Percentiles rank a stretch among this genome's conserved stretches.
Evolutionary conservation across 2,797 vertebrate species (phyloP).

Genomic region (Lacerta bilineata): DNA sequence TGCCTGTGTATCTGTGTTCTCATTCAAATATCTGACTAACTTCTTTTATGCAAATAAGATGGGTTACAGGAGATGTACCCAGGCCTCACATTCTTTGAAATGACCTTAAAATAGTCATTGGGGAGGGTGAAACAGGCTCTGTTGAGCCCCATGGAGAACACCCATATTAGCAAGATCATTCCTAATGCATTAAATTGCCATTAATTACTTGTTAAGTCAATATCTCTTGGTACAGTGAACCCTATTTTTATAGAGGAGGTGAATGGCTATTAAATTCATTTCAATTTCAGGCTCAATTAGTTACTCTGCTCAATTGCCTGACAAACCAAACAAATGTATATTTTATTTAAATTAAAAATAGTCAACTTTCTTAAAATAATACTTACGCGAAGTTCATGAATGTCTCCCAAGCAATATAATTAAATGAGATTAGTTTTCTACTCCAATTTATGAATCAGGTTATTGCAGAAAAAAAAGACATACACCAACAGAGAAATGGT

Average conservation of each 20-base stretch:
- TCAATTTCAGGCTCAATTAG: background rate
- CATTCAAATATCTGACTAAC: background rate
- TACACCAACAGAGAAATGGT: no score
- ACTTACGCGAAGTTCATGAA: background rate
- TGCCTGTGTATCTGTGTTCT: background rate
- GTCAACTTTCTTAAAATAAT: background rate
- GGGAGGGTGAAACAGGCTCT: background rate
- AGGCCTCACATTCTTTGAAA: background rate
- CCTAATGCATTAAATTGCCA: background rate
- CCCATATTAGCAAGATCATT: background rate
- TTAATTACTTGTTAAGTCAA: background rate
- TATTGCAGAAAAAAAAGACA: background rate
- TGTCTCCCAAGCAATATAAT: background rate
- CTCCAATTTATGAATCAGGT: background rate
- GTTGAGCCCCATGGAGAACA: background rate
- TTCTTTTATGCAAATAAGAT: background rate
- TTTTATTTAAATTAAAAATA: background rate
- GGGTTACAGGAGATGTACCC: no score
- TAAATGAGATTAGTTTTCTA: background rate
- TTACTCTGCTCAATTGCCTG: background rate
- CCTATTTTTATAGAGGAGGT: background rate
- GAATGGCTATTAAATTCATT: background rate
- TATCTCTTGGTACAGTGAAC: background rate
- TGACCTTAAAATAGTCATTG: background rate
- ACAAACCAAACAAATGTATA: background rate